Conservation (phyloP, 2,113 vertebrate species). For the Dipodomys ordii region DNA sequence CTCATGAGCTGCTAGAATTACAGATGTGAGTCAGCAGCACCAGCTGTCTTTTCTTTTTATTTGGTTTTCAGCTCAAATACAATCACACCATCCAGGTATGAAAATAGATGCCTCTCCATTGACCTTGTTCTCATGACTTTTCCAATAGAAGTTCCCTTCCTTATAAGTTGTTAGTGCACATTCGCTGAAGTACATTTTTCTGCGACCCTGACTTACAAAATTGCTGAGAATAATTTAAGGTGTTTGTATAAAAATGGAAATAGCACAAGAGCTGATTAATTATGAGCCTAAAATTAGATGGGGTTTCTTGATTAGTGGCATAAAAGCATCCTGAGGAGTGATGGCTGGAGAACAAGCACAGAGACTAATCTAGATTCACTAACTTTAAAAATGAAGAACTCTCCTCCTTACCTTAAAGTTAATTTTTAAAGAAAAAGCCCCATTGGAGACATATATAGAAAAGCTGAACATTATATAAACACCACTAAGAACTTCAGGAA, state of each 20-base stretch:
- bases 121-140: not conserved
- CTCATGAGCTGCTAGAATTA: too few species aligned
- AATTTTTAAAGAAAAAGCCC: slow-evolving; percentile 20
- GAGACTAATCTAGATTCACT: not conserved
- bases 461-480: not conserved
- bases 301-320: slow-evolving; percentile 47
- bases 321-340: slow-evolving; percentile 10
- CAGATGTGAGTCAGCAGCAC: too few species aligned
- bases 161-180: not conserved
- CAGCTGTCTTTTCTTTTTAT: slow-evolving; percentile 16
- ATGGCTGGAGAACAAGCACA: not conserved
- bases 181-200: slow-evolving; percentile 34
- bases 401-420: slow-evolving; percentile 12
- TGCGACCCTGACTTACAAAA: slow-evolving; percentile 43
- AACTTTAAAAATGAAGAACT: not conserved
- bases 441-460: not conserved
- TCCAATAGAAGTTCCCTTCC: not conserved
- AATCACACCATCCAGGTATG: not conserved
- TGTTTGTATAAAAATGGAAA: slow-evolving; percentile 65
- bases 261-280: slow-evolving; percentile 63
- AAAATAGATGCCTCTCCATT: not conserved
- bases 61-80: slow-evolving; percentile 30
- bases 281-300: slow-evolving; percentile 53
- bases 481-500: not conserved
- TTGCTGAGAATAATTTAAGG: slow-evolving; percentile 53